Evolutionary conservation across 92 coral and sea anemone species (phyloP).

Genomic region (Bergia sp.): DNA sequence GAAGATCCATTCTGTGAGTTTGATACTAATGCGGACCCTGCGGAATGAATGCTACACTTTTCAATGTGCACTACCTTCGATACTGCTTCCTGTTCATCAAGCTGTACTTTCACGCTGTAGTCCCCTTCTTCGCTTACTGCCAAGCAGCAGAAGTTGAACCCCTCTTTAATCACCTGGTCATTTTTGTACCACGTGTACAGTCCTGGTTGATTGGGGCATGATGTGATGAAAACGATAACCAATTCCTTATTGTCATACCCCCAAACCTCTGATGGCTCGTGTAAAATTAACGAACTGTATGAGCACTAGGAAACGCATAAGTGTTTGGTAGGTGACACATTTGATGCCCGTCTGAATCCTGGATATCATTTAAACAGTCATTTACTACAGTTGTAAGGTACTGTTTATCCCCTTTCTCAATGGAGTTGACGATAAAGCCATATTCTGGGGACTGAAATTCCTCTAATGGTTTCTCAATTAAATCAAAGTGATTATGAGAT

Average conservation of each 20-base stretch:
- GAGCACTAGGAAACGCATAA: conserved; percentile 20
- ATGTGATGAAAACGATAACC: conserved; percentile 34
- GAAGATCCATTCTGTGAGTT: too few species aligned
- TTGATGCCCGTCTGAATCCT: not conserved
- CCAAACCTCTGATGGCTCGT: conserved; percentile 42
- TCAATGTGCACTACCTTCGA: conserved; percentile 33
- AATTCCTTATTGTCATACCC: conserved; percentile 40
- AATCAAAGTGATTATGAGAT: conserved; percentile 8
- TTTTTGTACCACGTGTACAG: conserved; percentile 36
- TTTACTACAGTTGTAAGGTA: conserved; percentile 39
- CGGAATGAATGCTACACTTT: conserved; percentile 13
- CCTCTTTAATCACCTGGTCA: conserved; percentile 32
- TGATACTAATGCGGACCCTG: conserved; percentile 1
- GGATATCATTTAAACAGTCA: not conserved
- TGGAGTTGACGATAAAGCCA: conserved; percentile 30
- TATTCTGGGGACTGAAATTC: conserved; percentile 46
- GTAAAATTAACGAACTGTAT: conserved; percentile 25
- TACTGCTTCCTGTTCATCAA: conserved; percentile 32
- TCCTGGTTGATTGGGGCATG: conserved; percentile 7
- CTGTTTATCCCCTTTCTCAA: conserved; percentile 36
- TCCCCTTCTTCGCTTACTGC: conserved; percentile 44
- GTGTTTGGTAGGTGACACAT: conserved; percentile 9
- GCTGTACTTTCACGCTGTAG: conserved; percentile 39
- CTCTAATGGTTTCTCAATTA: conserved; percentile 5
- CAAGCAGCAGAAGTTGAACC: conserved; percentile 40